Evolutionary conservation across 2,113 vertebrate genomes (phyloP).

Genomic region (Perccottus glenii): DNA sequence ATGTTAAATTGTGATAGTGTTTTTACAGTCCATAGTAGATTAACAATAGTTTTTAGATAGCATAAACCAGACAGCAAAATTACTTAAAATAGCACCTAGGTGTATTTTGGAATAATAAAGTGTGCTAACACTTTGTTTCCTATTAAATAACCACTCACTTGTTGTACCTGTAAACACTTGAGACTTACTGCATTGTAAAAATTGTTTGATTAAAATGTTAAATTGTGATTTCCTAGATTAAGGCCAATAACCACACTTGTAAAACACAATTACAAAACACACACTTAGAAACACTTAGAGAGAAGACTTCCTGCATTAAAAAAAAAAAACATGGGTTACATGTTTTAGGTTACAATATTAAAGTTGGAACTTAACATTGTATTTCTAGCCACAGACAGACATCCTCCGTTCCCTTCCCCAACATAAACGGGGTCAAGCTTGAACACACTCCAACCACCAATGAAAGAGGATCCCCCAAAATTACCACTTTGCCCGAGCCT

Average conservation of each 20-base stretch:
- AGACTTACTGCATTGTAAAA: too few relatives aligned
- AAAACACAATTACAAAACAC: background rate
- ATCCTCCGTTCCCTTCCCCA: conserved; percentile 20
- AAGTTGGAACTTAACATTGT: conserved; percentile 20
- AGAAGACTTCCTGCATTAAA: background rate
- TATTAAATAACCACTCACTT: too few relatives aligned
- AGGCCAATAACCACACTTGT: too few relatives aligned
- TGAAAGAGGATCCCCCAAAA: conserved; percentile 66
- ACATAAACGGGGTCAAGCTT: conserved; percentile 51
- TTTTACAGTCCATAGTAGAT: too few relatives aligned
- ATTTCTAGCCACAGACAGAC: conserved; percentile 18
- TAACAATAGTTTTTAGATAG: too few relatives aligned
- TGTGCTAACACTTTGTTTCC: conserved; percentile 18
- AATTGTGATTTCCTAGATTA: too few relatives aligned
- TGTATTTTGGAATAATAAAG: conserved; percentile 15
- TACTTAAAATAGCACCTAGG: conserved; percentile 21
- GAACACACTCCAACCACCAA: conserved; percentile 50
- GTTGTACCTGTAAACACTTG: too few relatives aligned
- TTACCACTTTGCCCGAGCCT: conserved; percentile 54
- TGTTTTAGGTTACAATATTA: too few relatives aligned
- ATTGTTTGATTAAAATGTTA: too few relatives aligned
- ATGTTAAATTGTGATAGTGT: too few relatives aligned
- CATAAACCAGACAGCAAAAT: conserved; percentile 20
- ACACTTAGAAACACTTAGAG: conserved; percentile 7
- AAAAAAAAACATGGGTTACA: background rate